A percentile compares a stretch with the other conserved stretches of the same genome.
These are phyloP conservation scores for Vespertilio murinus DNA, from an alignment of 2,797 vertebrate genomes.

Conservation along the genomic window DNA sequence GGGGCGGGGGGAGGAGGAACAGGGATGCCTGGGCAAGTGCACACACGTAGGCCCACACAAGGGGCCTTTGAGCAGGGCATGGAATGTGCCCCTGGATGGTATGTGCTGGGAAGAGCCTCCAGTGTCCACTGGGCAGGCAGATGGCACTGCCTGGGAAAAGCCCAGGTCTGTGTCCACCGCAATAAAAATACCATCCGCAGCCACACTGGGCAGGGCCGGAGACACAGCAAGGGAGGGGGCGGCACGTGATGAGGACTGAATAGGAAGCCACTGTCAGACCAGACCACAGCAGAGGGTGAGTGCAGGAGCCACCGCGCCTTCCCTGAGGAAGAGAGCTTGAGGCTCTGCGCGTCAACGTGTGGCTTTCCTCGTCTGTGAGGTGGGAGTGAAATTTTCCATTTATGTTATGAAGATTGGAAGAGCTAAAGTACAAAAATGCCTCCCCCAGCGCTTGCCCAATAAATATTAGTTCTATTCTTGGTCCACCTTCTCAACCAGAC, in stretches of 20 bases:
- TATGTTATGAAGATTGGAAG: background rate
- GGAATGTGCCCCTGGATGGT: background rate
- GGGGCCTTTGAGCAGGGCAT: background rate
- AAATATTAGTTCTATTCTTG: background rate
- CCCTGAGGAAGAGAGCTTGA: background rate
- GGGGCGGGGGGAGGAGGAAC: too few relatives aligned
- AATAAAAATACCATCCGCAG: slow-evolving; percentile 32
- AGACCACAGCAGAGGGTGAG: background rate
- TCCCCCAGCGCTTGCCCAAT: background rate
- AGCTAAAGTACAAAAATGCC: background rate
- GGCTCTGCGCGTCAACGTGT: fast-evolving
- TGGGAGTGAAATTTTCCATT: background rate
- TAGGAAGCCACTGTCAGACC: background rate
- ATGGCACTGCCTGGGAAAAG: background rate
- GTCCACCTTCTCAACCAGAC: background rate
- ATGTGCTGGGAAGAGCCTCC: background rate
- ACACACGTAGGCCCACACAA: background rate
- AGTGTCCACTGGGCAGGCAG: slow-evolving; percentile 24
- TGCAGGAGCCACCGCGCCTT: background rate
- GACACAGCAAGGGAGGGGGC: background rate
- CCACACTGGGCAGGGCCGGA: background rate
- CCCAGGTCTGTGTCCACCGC: slow-evolving; percentile 22
- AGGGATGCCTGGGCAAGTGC: background rate
- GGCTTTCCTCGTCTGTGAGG: background rate
- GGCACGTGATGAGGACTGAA: background rate